These are phyloP conservation scores for Leucophenga maculata DNA, from an alignment of 2,888 invertebrate genomes.

Conservation along the genomic window DNA sequence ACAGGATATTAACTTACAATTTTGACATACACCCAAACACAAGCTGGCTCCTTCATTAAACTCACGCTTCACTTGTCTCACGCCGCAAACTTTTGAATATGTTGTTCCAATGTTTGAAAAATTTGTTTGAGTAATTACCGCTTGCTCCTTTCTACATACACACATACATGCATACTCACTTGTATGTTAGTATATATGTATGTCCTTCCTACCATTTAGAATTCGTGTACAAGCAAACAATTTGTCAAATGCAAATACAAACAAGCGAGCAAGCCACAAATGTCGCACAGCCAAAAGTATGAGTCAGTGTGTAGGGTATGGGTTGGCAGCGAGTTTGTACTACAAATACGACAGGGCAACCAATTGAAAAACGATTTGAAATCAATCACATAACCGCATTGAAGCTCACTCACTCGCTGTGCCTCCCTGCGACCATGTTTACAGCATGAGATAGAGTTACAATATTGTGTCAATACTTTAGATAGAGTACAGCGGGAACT, in stretches of 20 bases:
- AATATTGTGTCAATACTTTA: neutral
- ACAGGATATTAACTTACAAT: constrained; percentile 65
- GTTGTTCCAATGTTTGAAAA: constrained; percentile 45
- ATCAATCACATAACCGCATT: constrained; percentile 58
- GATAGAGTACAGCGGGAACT: no score
- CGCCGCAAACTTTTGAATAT: no score
- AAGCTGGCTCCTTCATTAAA: no score
- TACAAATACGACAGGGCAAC: constrained; percentile 34
- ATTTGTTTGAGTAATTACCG: constrained; percentile 62
- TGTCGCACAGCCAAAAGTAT: no score
- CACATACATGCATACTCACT: no score
- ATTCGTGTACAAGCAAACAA: constrained; percentile 59
- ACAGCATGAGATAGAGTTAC: no score
- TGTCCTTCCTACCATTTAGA: no score
- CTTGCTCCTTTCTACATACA: constrained; percentile 21
- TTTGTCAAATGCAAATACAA: constrained; percentile 65
- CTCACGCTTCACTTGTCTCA: no score
- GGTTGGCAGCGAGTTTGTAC: no score
- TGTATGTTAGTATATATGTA: no score
- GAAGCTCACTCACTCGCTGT: neutral
- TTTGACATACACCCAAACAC: constrained; percentile 34
- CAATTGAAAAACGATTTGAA: constrained; percentile 65
- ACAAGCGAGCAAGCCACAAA: constrained; percentile 40
- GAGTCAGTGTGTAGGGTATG: no score
- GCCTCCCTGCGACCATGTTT: neutral